Percentiles rank a stretch among this genome's conserved stretches.
Evolutionary conservation across 2,113 vertebrate species (phyloP).

Genomic region (Daphoenositta chrysoptera): DNA sequence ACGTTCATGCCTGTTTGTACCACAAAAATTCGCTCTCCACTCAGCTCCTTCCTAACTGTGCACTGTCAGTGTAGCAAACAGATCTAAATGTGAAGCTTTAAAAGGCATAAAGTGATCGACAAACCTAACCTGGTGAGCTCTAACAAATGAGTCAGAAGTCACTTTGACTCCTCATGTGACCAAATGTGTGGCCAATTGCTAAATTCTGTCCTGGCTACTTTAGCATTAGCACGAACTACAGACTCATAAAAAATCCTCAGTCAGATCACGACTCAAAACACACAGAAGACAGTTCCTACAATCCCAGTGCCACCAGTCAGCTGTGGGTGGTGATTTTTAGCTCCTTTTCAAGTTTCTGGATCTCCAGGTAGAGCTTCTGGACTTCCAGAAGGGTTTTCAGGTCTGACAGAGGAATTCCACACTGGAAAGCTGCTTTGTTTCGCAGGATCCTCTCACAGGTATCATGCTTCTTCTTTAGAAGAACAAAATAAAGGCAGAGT

Average conservation of each 20-base stretch:
- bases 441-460: background rate
- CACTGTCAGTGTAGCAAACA: background rate
- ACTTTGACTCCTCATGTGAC: background rate
- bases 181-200: background rate
- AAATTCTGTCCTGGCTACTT: background rate
- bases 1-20: rapidly evolving
- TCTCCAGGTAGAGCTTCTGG: conserved; percentile 48
- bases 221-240: background rate
- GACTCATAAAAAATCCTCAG: background rate
- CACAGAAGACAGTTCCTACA: background rate
- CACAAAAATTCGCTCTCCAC: background rate
- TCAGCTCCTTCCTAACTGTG: background rate
- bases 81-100: background rate
- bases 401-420: conserved; percentile 5
- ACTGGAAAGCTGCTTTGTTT: background rate
- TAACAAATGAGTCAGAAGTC: background rate
- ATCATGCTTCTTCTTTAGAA: background rate
- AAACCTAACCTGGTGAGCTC: background rate
- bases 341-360: conserved; percentile 20
- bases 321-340: rapidly evolving
- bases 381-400: conserved; percentile 54
- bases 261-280: background rate
- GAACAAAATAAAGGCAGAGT: background rate
- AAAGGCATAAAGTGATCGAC: background rate
- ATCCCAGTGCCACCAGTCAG: background rate